Percentiles rank a stretch among this genome's conserved stretches.
These are phyloP conservation scores for Formicarius rufipectus DNA, from an alignment of 2,113 vertebrate species.

Conservation along the genomic window DNA sequence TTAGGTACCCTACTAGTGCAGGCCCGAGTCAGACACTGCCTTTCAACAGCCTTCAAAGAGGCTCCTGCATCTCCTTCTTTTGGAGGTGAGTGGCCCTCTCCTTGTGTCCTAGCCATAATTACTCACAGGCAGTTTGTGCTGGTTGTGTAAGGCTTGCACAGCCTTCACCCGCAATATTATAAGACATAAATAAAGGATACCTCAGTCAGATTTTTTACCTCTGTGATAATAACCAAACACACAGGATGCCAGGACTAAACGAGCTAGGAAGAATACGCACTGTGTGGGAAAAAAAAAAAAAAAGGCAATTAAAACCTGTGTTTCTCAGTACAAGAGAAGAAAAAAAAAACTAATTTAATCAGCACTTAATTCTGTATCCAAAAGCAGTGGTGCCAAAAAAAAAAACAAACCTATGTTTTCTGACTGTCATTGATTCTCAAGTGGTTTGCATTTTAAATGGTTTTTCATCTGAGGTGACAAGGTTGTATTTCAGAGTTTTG, in stretches of 20 bases:
- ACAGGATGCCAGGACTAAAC: background rate
- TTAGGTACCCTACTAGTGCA: background rate
- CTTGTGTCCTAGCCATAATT: background rate
- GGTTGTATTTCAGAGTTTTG: background rate
- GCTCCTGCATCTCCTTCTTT: background rate
- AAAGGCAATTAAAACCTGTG: background rate
- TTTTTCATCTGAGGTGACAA: background rate
- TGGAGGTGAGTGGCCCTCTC: background rate
- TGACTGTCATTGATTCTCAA: background rate
- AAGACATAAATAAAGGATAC: background rate
- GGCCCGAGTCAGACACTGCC: background rate
- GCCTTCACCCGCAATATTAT: background rate
- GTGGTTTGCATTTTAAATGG: background rate
- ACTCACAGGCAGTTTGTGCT: background rate
- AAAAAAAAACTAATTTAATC: background rate
- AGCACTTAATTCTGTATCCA: background rate
- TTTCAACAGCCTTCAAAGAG: background rate
- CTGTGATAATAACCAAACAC: background rate
- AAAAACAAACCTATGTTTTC: background rate
- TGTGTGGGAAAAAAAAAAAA: background rate
- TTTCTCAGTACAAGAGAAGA: background rate
- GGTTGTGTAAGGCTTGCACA: background rate
- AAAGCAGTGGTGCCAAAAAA: background rate
- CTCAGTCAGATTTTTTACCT: background rate
- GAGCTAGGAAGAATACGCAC: background rate